These are phyloP conservation scores for Tenthredo mesomela DNA, from an alignment of 2,888 invertebrate genomes.

Conservation along the genomic window DNA sequence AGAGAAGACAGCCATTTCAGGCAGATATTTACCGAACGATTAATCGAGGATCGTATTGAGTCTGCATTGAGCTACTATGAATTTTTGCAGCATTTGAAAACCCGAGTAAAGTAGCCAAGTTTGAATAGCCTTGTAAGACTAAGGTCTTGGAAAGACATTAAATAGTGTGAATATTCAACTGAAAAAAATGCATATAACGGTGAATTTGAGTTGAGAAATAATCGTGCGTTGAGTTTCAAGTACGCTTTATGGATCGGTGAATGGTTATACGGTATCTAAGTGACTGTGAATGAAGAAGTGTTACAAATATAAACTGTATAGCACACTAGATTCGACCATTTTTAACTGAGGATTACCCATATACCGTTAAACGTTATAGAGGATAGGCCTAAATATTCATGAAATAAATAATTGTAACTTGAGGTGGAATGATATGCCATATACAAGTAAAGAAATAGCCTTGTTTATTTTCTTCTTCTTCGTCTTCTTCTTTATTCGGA, in stretches of 20 bases:
- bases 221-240: constrained; percentile 53
- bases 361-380: constrained; percentile 32
- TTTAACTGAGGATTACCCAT: constrained; percentile 38
- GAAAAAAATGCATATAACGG: constrained; percentile 17
- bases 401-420: constrained; percentile 20
- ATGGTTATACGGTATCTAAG: constrained; percentile 52
- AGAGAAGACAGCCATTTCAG: constrained; percentile 96
- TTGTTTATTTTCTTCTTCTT: constrained; percentile 55
- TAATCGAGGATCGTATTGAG: constrained; percentile 97
- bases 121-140: constrained; percentile 24
- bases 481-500: constrained; percentile 48
- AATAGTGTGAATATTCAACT: constrained; percentile 51
- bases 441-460: constrained; percentile 60
- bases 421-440: constrained; percentile 55
- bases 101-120: constrained; percentile 88
- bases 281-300: constrained; percentile 43
- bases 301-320: constrained; percentile 40
- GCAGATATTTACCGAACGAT: constrained; percentile 90
- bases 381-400: constrained; percentile 42
- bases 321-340: constrained; percentile 42
- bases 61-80: constrained; percentile 97
- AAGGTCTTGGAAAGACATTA: constrained; percentile 39
- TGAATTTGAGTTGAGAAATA: constrained; percentile 48
- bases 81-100: constrained; percentile 97
- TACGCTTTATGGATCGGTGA: constrained; percentile 51